Percentiles rank a stretch among this genome's conserved stretches.
These are phyloP conservation scores for Pachypanchax playfairii DNA, from an alignment of 2,113 vertebrate species.

Conservation along the genomic window DNA sequence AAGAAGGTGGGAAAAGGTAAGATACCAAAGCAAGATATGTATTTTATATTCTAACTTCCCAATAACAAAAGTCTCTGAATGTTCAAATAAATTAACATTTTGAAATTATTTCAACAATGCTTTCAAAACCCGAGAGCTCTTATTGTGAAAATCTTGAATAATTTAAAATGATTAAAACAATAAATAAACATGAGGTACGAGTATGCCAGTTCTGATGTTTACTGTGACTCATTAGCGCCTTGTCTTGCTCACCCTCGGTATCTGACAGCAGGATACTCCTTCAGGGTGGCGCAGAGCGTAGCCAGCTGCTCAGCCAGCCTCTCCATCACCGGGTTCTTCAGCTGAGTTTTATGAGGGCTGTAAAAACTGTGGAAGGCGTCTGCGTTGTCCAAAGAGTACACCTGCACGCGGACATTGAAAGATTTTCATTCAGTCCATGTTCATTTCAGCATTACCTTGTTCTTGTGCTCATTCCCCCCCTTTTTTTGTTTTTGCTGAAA, in stretches of 20 bases:
- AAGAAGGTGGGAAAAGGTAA: background rate
- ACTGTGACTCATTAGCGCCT: background rate
- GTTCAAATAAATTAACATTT: no score
- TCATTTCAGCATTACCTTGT: no score
- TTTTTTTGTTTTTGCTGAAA: background rate
- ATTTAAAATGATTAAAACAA: no score
- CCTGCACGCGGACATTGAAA: conserved; percentile 73
- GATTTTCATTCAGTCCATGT: background rate
- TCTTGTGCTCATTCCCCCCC: background rate
- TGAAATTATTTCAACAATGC: no score
- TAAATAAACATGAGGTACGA: no score
- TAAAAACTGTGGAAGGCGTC: conserved; percentile 99
- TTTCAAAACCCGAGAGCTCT: no score
- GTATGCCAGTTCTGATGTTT: no score
- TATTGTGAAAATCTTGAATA: no score
- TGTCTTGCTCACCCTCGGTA: conserved; percentile 89
- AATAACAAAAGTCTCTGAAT: no score
- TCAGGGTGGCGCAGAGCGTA: conserved; percentile 94
- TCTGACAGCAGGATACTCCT: conserved; percentile 96
- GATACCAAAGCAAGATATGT: no score
- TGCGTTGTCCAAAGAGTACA: conserved; percentile 92
- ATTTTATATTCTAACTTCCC: no score
- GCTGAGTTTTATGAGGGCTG: conserved; percentile 96
- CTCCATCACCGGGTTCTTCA: conserved; percentile 95
- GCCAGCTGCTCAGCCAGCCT: conserved; percentile 95